Base-by-base conservation (phyloP, 1,140 invertebrate species). In the Drosophila guanche region DNA sequence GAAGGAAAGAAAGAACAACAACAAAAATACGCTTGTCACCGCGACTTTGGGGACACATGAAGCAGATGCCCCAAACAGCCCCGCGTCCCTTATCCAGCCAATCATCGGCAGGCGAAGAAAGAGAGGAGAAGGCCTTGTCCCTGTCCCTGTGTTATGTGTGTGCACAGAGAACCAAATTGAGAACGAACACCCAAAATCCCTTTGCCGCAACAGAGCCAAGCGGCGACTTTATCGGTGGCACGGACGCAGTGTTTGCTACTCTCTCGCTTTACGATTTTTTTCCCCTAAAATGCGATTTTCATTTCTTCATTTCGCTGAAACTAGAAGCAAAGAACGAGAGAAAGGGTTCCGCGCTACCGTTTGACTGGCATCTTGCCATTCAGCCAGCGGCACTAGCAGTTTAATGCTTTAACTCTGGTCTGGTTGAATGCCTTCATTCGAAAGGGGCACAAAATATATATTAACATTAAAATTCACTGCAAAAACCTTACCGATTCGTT, bases 261-360 rank as follows among this genome's bases (percentile, higher is more conserved):
- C 33, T 43, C 46, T 37, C 37, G 42, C 41, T 43, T 63, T 45
- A 73, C 42, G 73, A 74, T 37, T 33, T 12, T 4, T 75, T 75
- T 40, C 6, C 50, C 70, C 43, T 74, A 61, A 74, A 75, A 75
- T 75, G 55, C 60, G 70, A 75, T 75, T 75, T 75, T 75, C 60
- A 62, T 69, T 65, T 50, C 52, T 70, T 70, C 43, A 50, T 69
- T 63, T 33, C 8, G 29, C 29, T 33, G 29, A 2, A 33, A 33
- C 29, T 33, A 33, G 29, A 33, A 8, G 8, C 29, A 33, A 10
- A 3, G 29, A 10, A 10, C 8, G 3, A 10, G 3, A 10, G 10
- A 10, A 10, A 10, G 10, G 4, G 3, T 37, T 37, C 29, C 3
- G 4, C 10, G 33, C 12, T 37, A 3, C 33, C 5, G 25, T 27